Evolutionary conservation across 1,140 invertebrate species (phyloP).

Genomic region (Cotesia chilonis): DNA sequence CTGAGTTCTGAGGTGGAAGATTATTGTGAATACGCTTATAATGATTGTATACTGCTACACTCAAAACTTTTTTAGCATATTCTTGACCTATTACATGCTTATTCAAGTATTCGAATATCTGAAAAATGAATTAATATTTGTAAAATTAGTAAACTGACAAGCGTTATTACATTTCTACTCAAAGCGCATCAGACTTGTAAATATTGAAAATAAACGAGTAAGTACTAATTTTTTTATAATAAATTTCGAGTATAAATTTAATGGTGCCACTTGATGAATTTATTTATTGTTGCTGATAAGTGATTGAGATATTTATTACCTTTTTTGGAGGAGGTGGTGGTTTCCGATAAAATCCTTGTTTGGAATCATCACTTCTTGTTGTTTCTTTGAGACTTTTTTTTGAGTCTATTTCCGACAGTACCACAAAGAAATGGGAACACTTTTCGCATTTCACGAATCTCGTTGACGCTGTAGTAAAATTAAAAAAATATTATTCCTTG

Average conservation of each 20-base stretch:
- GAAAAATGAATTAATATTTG: slow-evolving; percentile 40
- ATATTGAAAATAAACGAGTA: no score
- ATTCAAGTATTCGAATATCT: slow-evolving; percentile 95
- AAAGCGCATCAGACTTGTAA: no score
- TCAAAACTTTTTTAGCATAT: slow-evolving; percentile 97
- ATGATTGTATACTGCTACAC: slow-evolving; percentile 99
- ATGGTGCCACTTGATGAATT: background rate
- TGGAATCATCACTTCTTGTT: slow-evolving; percentile 68
- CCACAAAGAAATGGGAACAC: slow-evolving; percentile 98
- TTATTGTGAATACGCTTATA: slow-evolving; percentile 98
- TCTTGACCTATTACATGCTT: slow-evolving; percentile 98
- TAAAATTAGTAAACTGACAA: background rate
- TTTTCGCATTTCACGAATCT: slow-evolving; percentile 98
- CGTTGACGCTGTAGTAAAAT: slow-evolving; percentile 73
- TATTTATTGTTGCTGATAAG: slow-evolving; percentile 46
- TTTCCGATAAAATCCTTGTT: slow-evolving; percentile 74
- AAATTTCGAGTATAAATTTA: no score
- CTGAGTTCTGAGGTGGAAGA: slow-evolving; percentile 69
- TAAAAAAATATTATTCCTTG: slow-evolving; percentile 12
- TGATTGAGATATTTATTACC: slow-evolving; percentile 56
- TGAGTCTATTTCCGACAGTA: slow-evolving; percentile 89
- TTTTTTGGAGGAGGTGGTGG: slow-evolving; percentile 94
- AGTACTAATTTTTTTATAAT: no score
- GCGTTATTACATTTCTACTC: no score
- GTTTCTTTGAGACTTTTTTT: slow-evolving; percentile 84